Conservation (phyloP, 2,113 vertebrate genomes). For the Tyrannus savana region DNA sequence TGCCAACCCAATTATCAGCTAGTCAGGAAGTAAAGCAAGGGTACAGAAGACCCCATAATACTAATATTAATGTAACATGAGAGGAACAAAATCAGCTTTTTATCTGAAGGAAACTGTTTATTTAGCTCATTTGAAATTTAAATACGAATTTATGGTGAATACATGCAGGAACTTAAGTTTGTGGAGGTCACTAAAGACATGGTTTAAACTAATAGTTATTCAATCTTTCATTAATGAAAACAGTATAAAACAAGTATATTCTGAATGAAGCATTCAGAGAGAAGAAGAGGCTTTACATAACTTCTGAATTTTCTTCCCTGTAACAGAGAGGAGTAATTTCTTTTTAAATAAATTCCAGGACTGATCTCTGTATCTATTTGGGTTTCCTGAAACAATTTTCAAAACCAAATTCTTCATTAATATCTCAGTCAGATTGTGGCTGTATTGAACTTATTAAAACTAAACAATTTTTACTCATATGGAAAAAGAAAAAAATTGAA, state of each 20-base stretch:
- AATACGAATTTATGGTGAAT: constrained; percentile 66
- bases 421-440: not conserved
- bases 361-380: not conserved
- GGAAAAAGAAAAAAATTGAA: not conserved
- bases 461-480: not conserved
- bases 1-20: constrained; percentile 77
- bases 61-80: constrained; percentile 77
- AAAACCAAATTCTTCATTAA: not conserved
- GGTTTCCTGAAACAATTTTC: not conserved
- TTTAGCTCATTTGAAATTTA: constrained; percentile 78
- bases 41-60: constrained; percentile 60
- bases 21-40: constrained; percentile 65
- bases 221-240: constrained; percentile 1
- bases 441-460: not conserved
- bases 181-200: constrained; percentile 42
- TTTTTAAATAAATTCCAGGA: constrained; percentile 25
- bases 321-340: not conserved
- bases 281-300: not conserved
- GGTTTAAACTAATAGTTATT: constrained; percentile 46
- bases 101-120: constrained; percentile 71
- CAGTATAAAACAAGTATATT: not conserved
- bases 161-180: not conserved
- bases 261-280: not conserved
- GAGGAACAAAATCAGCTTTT: constrained; percentile 74
- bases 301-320: not conserved